These are phyloP conservation scores for Aplocera efformata DNA, from an alignment of 2,888 invertebrate species.

Conservation along the genomic window DNA sequence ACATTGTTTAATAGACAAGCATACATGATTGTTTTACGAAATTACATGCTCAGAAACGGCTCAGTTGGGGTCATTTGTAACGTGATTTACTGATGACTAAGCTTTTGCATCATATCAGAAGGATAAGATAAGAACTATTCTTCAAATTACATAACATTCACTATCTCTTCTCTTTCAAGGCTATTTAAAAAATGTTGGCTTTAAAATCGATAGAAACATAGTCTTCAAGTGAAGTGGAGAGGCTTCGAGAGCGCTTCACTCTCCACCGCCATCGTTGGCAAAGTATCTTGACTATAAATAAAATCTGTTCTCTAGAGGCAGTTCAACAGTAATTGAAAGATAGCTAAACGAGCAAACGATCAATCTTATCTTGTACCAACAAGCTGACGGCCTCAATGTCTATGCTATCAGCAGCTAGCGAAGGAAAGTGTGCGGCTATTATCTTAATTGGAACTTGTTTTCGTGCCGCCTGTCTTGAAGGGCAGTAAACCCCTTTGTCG, in stretches of 20 bases:
- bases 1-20: too few species aligned
- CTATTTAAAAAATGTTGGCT: background rate
- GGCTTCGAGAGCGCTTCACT: background rate
- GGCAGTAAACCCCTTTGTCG: conserved; percentile 38
- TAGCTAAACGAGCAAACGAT: conserved; percentile 7
- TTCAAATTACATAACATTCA: too few species aligned
- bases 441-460: conserved; percentile 34
- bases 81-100: too few species aligned
- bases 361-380: conserved; percentile 11
- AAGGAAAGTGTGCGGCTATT: conserved; percentile 14
- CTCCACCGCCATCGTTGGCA: background rate
- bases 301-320: conserved; percentile 4
- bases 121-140: too few species aligned
- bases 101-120: conserved; percentile 5
- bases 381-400: conserved; percentile 12
- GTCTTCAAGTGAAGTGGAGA: conserved; percentile 6
- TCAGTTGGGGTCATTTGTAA: too few species aligned
- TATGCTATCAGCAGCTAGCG: conserved; percentile 1
- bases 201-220: conserved; percentile 9
- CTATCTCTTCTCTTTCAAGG: background rate
- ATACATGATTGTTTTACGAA: too few species aligned
- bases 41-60: too few species aligned
- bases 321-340: conserved; percentile 9
- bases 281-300: conserved; percentile 8
- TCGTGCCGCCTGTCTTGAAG: conserved; percentile 28